Evolutionary conservation across 2,113 vertebrate genomes (phyloP), one percentile per base, ranked within the genome.

Genomic region (Mugil cephalus): DNA sequence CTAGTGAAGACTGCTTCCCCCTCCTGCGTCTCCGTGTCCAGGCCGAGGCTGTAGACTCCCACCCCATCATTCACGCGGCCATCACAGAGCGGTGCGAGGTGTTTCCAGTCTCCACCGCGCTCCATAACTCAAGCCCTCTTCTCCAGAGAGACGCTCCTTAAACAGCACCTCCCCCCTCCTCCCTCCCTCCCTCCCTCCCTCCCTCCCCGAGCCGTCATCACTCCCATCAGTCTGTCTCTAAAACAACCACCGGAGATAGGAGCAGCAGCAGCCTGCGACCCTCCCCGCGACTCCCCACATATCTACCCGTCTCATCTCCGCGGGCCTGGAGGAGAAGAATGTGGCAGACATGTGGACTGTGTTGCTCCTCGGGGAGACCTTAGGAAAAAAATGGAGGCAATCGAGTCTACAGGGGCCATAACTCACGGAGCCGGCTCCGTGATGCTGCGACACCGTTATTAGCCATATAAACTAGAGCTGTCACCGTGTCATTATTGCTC

Each of bases 381-480:
- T 54, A 53, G 75, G 79, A 84, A 77, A 30, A 30, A 88, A 88
- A 91, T 77, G 75, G 81, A 65, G 42, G 72, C 80, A 56, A 81
- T 83, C 17, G 74, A 74, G 75, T 79, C 67, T 58, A 65, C 35
- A 36, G 73, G 67, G 82, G 66, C 59, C 15, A 67, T 90, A 74
- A 80, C 81, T 92, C 82, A 85, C 18, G 74, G 17, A 43, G 46
- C 50, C 7, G 56, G 76, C 86, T 83, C 79, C 53, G 40, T 74
- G 63, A 86, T 70, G 46, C 69, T 53, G 70, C 67, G 87, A 90
- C 87, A 83, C 21, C 10, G 82, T 91, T 91, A 91, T 92, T 89
- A 88, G 81, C 84, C 73, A 53, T 83, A 90, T 90, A 87, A 88
- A 89, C 76, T 65, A 82, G 50, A 82, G 72, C 89, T 87, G 87